phyloP scores from a whole-genome alignment of 92 coral and sea anemone genomes.

The Parazoanthus swiftii region DNA sequence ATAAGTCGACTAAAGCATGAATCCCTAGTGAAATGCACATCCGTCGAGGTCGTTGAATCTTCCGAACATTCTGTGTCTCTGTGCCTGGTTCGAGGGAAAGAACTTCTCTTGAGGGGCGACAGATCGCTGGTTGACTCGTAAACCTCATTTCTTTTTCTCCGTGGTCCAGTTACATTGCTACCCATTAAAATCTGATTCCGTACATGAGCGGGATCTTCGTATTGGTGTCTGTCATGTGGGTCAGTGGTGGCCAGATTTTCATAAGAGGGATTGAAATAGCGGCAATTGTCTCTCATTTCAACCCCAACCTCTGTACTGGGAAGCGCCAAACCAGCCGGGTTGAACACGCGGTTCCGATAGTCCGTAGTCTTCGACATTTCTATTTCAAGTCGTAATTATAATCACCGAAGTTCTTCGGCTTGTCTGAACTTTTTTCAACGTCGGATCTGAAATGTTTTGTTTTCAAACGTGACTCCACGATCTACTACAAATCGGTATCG shows the following conservation, averaged over 20 bases:
- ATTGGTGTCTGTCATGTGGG: constrained; percentile 26
- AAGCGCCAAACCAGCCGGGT: constrained; percentile 10
- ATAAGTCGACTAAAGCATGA: constrained; percentile 30
- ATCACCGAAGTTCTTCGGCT: constrained; percentile 34
- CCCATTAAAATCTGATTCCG: constrained; percentile 19
- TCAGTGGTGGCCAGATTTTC: constrained; percentile 39
- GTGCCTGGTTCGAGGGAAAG: constrained; percentile 13
- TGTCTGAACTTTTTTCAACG: constrained; percentile 18
- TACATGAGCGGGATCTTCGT: constrained; percentile 29
- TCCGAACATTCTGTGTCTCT: constrained; percentile 40
- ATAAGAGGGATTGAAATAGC: constrained; percentile 30
- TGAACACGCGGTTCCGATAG: constrained; percentile 38
- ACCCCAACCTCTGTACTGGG: constrained; percentile 32
- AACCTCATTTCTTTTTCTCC: constrained; percentile 35
- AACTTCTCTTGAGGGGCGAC: constrained; percentile 28
- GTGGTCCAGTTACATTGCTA: not conserved
- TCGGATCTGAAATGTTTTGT: not conserved
- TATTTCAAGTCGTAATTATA: constrained; percentile 8
- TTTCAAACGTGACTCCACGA: constrained; percentile 30
- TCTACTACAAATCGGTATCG: not conserved
- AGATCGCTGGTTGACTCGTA: constrained; percentile 37
- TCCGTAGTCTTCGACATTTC: constrained; percentile 21
- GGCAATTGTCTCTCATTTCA: constrained; percentile 14
- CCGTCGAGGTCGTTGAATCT: constrained; percentile 4
- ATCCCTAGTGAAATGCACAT: constrained; percentile 7